Evolutionary conservation across 1,140 invertebrate genomes (phyloP).

Genomic region (Ostrea edulis): DNA sequence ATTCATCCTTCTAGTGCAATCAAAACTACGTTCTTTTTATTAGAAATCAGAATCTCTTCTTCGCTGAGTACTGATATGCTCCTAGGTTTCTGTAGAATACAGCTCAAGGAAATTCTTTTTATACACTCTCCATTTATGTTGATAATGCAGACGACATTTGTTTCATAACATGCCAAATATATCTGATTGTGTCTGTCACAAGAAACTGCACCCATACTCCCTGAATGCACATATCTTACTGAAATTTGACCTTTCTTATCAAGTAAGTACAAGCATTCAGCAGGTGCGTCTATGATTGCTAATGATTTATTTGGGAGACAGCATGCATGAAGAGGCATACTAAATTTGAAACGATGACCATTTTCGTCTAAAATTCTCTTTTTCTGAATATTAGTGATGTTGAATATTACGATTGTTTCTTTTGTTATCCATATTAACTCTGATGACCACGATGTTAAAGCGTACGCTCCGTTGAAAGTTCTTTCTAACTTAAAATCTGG

Average conservation of each 20-base stretch:
- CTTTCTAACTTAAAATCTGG: neutral
- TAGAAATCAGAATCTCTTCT: neutral
- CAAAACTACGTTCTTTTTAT: neutral
- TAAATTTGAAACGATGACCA: neutral
- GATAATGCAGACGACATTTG: neutral
- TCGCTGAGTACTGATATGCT: neutral
- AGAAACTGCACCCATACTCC: neutral
- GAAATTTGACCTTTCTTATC: neutral
- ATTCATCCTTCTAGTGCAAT: neutral
- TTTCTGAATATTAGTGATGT: neutral
- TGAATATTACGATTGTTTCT: neutral
- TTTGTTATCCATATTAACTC: slow-evolving; percentile 21
- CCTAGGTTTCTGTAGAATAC: neutral
- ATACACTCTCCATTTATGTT: neutral
- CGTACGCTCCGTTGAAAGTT: neutral
- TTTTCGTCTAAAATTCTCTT: neutral
- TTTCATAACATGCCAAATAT: neutral
- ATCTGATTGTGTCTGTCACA: slow-evolving; percentile 2
- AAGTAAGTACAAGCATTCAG: neutral
- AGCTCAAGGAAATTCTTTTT: neutral
- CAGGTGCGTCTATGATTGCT: neutral
- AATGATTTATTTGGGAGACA: neutral
- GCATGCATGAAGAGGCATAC: neutral
- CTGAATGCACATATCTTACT: neutral
- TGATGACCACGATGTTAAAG: neutral